Base-by-base conservation (phyloP, 1,140 invertebrate species). In the Acromyrmex echinatior region DNA sequence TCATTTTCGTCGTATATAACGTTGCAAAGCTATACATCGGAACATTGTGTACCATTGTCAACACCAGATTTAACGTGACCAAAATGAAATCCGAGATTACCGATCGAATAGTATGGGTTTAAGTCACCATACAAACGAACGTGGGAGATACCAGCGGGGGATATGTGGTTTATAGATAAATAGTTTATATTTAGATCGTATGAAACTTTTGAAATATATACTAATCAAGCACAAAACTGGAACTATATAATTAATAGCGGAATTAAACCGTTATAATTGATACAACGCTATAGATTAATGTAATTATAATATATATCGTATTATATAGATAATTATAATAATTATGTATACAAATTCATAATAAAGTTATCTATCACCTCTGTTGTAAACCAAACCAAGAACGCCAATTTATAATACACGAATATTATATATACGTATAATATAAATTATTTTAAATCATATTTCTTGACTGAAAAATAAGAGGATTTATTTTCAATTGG, bases 1-100 rank as follows among this genome's bases (percentile, higher is more conserved):
- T 66, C 21, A 60, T 82, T 82, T 60, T 14, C n/a, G 7, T 53
- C 25, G 3, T 25, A 35, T 63, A 18, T 49, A 62, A 77, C 21
- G 49, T 21, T 49, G 14, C 39, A 73, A 49, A 5, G 35, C 76
- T 53, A 79, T 85, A 76, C 74, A 62, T 81, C 65, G 53, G 58
- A 62, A 87, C 51, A 87, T 73, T 68, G 76, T 77, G 39, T 68
- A 28, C 35, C 62, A 58, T 77, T 90, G 70, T 90, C 88, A 70
- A 49, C 63, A 21, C 28, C 80, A 78, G 91, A 93, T 93, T 93
- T 92, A 93, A 92, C 87, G 76, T 88, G 66, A 89, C 90, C 88
- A 87, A 93, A 93, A 93, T 93, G 90, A 92, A 93, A 93, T 86
- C 92, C 91, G 89, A 92, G 92, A 92, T 92, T 92, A 92, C 77